Conservation (phyloP, 1,140 invertebrate genomes). For the Drosophila bocqueti region DNA sequence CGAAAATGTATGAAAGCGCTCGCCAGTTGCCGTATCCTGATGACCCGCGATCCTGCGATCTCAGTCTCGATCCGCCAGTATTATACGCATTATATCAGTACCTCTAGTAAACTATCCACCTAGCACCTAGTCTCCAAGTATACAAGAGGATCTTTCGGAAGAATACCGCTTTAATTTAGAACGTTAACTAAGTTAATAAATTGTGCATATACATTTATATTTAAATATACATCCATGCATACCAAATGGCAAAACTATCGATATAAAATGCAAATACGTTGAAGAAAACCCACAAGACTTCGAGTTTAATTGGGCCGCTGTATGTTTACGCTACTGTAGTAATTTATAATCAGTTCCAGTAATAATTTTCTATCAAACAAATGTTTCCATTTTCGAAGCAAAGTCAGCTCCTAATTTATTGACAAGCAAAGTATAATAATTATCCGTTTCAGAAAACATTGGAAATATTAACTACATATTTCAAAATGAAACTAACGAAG, state of each 20-base stretch:
- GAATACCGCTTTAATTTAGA: conserved; percentile 43
- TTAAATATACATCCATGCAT: conserved; percentile 41
- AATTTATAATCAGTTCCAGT: not conserved
- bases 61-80: conserved; percentile 35
- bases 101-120: conserved; percentile 38
- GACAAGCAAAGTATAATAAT: too few relatives aligned
- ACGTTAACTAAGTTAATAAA: conserved; percentile 64
- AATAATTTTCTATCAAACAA: not conserved
- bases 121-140: conserved; percentile 53
- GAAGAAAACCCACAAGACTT: conserved; percentile 5
- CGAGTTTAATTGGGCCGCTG: not conserved
- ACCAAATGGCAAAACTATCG: conserved; percentile 50
- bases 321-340: not conserved
- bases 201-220: conserved; percentile 59
- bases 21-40: conserved; percentile 28
- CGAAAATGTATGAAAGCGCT: conserved; percentile 84
- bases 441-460: not conserved
- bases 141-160: conserved; percentile 40
- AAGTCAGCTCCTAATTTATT: not conserved
- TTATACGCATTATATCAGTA: conserved; percentile 43
- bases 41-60: not conserved
- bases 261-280: conserved; percentile 55
- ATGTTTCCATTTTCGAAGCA: not conserved
- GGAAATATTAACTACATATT: too few relatives aligned
- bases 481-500: not conserved